Percentiles rank a stretch among this genome's conserved stretches.
phyloP scores from a whole-genome alignment of 2,113 vertebrate genomes.

The Felis chaus region DNA sequence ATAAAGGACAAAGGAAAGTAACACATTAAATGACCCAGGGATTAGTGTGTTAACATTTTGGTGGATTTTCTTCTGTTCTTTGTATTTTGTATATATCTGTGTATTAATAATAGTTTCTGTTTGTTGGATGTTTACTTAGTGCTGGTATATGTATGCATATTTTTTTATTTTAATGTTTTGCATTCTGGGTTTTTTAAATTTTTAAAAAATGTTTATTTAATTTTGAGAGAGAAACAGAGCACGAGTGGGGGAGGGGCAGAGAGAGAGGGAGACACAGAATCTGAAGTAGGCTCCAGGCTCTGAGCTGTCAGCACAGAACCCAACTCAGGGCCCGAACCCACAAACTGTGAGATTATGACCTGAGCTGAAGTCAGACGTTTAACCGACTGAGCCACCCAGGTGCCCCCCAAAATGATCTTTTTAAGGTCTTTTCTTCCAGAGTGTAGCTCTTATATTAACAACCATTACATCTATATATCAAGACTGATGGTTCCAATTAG shows the following conservation, averaged over 20 bases:
- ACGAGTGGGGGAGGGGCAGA: no score
- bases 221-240: no score
- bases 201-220: no score
- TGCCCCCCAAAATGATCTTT: background rate
- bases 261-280: no score
- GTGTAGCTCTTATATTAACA: slow-evolving; percentile 39
- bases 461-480: slow-evolving; percentile 9
- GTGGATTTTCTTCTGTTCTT: background rate
- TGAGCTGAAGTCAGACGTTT: no score
- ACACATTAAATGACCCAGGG: background rate
- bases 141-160: background rate
- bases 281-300: no score
- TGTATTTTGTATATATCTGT: background rate
- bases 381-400: no score
- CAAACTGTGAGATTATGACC: no score
- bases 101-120: background rate
- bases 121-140: background rate
- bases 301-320: no score
- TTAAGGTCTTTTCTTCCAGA: slow-evolving; percentile 33
- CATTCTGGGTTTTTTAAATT: background rate
- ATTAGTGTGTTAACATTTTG: slow-evolving; percentile 11
- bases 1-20: background rate
- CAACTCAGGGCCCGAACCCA: no score
- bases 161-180: background rate
- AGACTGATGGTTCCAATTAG: slow-evolving; percentile 68